These are phyloP conservation scores for Camponotus vicinus DNA, from an alignment of 1,140 invertebrate genomes.

Conservation along the genomic window DNA sequence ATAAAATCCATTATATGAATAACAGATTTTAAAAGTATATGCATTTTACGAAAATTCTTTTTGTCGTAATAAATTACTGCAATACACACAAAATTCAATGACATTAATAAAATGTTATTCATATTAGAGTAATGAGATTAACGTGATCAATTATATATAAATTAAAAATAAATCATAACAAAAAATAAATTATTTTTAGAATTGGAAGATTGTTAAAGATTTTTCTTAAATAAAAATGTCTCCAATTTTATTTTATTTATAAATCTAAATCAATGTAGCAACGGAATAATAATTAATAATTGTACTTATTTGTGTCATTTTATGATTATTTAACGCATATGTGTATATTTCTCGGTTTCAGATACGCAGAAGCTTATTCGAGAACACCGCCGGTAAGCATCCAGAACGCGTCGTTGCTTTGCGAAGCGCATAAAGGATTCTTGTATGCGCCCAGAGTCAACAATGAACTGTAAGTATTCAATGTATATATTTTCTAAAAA, in stretches of 20 bases:
- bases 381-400: constrained; percentile 78
- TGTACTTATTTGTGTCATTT: background rate
- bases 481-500: background rate
- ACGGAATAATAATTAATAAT: background rate
- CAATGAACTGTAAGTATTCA: constrained; percentile 78
- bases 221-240: background rate
- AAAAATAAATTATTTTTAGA: background rate
- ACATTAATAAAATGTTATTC: background rate
- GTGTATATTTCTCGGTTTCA: constrained; percentile 72
- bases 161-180: background rate
- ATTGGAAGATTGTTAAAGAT: background rate
- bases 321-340: background rate
- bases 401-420: constrained; percentile 79
- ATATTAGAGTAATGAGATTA: constrained; percentile 11
- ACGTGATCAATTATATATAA: background rate
- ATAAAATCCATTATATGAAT: background rate
- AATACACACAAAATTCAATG: background rate
- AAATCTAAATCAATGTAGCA: background rate
- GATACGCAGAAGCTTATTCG: constrained; percentile 76
- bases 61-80: background rate
- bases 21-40: background rate
- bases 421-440: constrained; percentile 81
- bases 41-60: background rate
- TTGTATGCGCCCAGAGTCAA: constrained; percentile 72
- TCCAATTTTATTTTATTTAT: background rate